These are phyloP conservation scores for Drepanosiphum platanoidis DNA, from an alignment of 2,888 invertebrate genomes.

Conservation along the genomic window DNA sequence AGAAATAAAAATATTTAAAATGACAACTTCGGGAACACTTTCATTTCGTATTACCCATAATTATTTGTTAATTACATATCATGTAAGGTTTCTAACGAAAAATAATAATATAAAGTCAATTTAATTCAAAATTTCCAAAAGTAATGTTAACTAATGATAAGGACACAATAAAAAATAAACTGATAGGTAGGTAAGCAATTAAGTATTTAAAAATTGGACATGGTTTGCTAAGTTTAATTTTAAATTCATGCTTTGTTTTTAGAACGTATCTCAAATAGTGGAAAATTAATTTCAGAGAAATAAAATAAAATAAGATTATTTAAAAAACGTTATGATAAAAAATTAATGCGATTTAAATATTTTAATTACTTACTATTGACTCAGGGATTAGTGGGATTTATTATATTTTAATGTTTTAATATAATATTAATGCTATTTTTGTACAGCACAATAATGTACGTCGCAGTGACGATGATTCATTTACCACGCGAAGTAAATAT, in stretches of 20 bases:
- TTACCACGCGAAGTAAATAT: background rate
- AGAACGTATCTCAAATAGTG: background rate
- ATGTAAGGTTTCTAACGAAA: no score
- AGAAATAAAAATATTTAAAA: no score
- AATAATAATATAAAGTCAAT: no score
- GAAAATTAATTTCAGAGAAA: background rate
- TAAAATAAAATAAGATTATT: background rate
- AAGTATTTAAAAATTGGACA: no score
- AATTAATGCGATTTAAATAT: background rate
- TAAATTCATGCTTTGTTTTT: background rate
- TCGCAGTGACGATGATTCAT: slow-evolving; percentile 17
- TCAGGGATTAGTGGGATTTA: background rate
- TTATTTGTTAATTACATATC: no score
- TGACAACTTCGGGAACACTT: no score
- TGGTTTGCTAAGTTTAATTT: background rate
- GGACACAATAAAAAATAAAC: background rate
- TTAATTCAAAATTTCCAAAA: no score
- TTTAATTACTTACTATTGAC: background rate
- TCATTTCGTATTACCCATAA: no score
- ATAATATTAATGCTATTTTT: slow-evolving; percentile 6
- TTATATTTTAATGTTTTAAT: background rate
- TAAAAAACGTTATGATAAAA: background rate
- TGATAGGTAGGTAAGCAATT: no score
- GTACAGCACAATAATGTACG: background rate
- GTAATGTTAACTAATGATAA: no score